Percentiles rank a stretch among this genome's conserved stretches.
Conservation (phyloP, 1,140 invertebrate species). For the Meloidogyne floridensis region DNA sequence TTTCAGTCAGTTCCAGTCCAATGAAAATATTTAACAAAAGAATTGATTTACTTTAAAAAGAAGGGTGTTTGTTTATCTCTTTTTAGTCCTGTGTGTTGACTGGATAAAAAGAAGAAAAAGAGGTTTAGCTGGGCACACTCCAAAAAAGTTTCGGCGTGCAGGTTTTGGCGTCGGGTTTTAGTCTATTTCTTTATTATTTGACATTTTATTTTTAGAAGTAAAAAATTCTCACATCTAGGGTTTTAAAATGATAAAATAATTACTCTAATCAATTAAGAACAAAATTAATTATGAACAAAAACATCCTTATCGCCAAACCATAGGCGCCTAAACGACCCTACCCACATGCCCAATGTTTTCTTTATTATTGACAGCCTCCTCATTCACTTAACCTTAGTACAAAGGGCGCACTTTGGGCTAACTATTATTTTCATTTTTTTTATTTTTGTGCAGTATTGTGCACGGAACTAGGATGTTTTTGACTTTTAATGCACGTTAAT, state of each 20-base stretch:
- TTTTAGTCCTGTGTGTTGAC: background rate
- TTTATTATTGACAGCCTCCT: slow-evolving; percentile 2
- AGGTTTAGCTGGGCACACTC: background rate
- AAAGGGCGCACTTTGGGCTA: background rate
- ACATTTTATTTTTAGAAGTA: too few species aligned
- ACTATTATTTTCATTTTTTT: background rate
- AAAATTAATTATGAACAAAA: too few species aligned
- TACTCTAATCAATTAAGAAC: too few species aligned
- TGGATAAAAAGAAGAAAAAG: background rate
- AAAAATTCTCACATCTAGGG: too few species aligned
- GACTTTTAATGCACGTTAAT: background rate
- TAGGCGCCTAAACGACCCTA: too few species aligned
- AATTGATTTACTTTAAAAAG: background rate
- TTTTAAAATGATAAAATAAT: too few species aligned
- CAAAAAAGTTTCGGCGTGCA: background rate
- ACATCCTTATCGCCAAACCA: too few species aligned
- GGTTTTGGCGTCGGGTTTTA: too few species aligned
- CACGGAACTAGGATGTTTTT: background rate
- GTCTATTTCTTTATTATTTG: too few species aligned
- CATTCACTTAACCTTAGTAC: background rate
- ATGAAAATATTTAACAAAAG: background rate
- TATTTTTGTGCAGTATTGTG: background rate
- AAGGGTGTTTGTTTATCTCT: background rate
- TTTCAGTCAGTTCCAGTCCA: background rate
- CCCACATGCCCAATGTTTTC: background rate